Conservation (phyloP, 2,797 vertebrate genomes). For the Enteromius unitaeniatus region DNA sequence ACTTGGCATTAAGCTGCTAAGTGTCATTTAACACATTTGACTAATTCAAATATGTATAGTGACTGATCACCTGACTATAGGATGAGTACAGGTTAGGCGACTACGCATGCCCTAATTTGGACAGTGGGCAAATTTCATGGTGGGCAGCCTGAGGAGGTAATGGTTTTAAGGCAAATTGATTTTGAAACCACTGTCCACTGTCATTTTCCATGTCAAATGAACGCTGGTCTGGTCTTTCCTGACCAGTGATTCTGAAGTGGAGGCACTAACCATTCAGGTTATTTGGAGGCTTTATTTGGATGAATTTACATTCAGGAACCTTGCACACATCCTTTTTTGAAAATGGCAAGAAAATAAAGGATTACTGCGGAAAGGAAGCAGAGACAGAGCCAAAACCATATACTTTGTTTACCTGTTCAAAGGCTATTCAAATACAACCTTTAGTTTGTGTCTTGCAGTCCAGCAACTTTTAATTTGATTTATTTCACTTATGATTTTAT, state of each 20-base stretch:
- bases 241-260: constrained; percentile 69
- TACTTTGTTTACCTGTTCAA: constrained; percentile 74
- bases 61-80: constrained; percentile 19
- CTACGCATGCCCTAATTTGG: constrained; percentile 37
- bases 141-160: constrained; percentile 63
- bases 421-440: constrained; percentile 75
- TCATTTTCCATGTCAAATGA: constrained; percentile 83
- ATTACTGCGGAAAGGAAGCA: constrained; percentile 75
- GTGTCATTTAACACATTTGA: constrained; percentile 36
- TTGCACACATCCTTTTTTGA: constrained; percentile 72
- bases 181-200: constrained; percentile 79
- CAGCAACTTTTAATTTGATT: constrained; percentile 41
- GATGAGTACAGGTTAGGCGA: constrained; percentile 22
- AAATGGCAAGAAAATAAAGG: constrained; percentile 68
- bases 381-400: constrained; percentile 67
- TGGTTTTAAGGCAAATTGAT: constrained; percentile 81
- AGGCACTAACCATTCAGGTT: constrained; percentile 71
- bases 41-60: constrained; percentile 36
- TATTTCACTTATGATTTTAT: not conserved
- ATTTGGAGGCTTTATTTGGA: constrained; percentile 75
- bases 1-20: constrained; percentile 21
- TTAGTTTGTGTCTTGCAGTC: constrained; percentile 40
- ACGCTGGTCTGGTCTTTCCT: constrained; percentile 75
- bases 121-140: constrained; percentile 71
- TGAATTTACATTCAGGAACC: constrained; percentile 81